Evolutionary conservation across 2,888 invertebrate species (phyloP).

Genomic region (Panzeria rudis): DNA sequence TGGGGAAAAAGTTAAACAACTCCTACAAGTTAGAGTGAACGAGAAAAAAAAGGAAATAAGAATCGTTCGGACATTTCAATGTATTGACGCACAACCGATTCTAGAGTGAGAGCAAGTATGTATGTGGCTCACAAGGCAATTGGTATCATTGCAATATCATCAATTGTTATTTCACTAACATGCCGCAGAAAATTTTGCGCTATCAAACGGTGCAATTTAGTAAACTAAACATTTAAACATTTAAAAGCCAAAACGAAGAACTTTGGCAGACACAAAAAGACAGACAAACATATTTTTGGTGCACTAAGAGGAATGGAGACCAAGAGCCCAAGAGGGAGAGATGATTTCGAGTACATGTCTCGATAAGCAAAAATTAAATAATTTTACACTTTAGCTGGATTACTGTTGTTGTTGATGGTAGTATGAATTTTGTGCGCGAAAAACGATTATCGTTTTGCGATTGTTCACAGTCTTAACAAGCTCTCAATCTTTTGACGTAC

Average conservation of each 20-base stretch:
- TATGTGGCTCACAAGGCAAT: constrained; percentile 46
- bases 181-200: constrained; percentile 67
- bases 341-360: constrained; percentile 66
- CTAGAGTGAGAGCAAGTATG: constrained; percentile 4
- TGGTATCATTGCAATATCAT: constrained; percentile 70
- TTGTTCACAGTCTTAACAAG: constrained; percentile 74
- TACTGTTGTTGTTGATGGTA: constrained; percentile 37
- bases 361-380: constrained; percentile 75
- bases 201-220: constrained; percentile 67
- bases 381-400: constrained; percentile 74
- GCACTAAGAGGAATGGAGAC: not conserved
- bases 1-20: constrained; percentile 39
- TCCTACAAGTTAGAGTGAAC: constrained; percentile 65
- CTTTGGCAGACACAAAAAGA: not conserved
- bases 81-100: constrained; percentile 18
- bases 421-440: constrained; percentile 59
- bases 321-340: constrained; percentile 9
- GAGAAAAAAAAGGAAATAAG: constrained; percentile 3
- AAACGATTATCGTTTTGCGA: constrained; percentile 71
- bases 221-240: constrained; percentile 58
- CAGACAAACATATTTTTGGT: constrained; percentile 1
- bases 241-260: constrained; percentile 22
- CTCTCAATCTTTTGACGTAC: constrained; percentile 74
- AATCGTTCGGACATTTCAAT: constrained; percentile 16
- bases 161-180: constrained; percentile 70